Base-by-base conservation (phyloP, 1,140 invertebrate species). In the Penaeus vannamei region DNA sequence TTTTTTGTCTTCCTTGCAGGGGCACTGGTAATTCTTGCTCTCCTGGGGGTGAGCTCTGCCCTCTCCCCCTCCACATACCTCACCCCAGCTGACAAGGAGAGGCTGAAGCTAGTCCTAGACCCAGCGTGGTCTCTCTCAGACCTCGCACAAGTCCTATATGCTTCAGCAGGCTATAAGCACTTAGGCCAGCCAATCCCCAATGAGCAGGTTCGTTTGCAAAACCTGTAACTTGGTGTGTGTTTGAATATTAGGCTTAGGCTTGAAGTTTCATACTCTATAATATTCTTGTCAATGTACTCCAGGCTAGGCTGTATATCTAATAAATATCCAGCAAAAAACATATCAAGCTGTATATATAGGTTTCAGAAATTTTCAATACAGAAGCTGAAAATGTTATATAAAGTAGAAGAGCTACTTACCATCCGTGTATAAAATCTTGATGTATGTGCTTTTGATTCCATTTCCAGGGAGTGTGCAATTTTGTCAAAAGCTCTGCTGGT, bases 401-500 rank as follows among this genome's bases (percentile, higher is more conserved):
- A n/a, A 85, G 36, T 22, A 82, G 46, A 19, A 19, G 36, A 42
- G 36, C 36, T 85, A 36, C 36, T 22, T 62, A 69, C n/a, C 46
- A 53, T 10, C 17, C 53, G 32, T 20, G 59, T 23, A 87, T 42
- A 64, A 66, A 53, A 61, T 72, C 79, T 29, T 59, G n/a, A 87
- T 86, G 82, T 36, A 77, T 60, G 59, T 62, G 59, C 22, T 87
- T 86, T 80, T 91, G 42, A 85, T 91, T 89, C 91, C 82, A 89
- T 90, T 92, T 93, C 36, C 91, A 95, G 95, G 93, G 94, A 89
- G 93, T 94, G 23, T 95, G 95, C 92, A 94, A 94, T 69, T 93
- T 92, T 84, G 89, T 94, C 10, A 90, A 94, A 61, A 93, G 93
- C 90, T 92, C 92, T 66, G 92, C 92, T 12, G 91, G 94, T 79